phyloP scores from a whole-genome alignment of 2,888 invertebrate species.

The Rapana venosa region DNA sequence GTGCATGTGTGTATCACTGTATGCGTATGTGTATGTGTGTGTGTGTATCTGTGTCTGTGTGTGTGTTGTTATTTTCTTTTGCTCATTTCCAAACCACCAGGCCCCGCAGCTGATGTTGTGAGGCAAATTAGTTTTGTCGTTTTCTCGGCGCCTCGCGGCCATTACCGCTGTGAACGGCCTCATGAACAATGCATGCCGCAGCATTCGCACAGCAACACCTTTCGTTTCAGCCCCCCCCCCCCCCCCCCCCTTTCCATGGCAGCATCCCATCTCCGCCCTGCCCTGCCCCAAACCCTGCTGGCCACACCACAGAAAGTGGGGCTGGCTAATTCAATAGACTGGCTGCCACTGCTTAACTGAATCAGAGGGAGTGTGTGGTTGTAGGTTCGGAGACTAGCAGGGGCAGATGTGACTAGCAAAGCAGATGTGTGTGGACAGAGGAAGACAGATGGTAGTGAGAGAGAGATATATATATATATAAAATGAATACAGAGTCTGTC shows the following conservation, averaged over 20 bases:
- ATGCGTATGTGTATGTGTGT: no score
- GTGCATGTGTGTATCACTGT: no score
- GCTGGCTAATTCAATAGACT: no score
- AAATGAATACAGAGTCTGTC: no score
- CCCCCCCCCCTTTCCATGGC: not conserved
- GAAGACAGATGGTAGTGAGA: not conserved
- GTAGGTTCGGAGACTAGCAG: not conserved
- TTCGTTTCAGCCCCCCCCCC: not conserved
- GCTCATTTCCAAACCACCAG: not conserved
- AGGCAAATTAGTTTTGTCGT: not conserved
- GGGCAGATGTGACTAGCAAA: not conserved
- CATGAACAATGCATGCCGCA: slow-evolving; percentile 17
- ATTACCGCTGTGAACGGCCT: not conserved
- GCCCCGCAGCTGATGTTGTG: not conserved
- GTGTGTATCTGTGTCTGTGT: no score
- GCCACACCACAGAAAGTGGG: no score
- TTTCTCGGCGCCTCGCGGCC: not conserved
- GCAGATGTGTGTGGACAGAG: not conserved
- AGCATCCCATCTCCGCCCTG: no score
- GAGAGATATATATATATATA: not conserved
- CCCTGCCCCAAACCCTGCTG: no score
- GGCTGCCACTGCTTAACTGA: not conserved
- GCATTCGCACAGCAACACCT: not conserved
- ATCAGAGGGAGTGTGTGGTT: not conserved
- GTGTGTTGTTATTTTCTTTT: no score